Conservation (phyloP, 2,888 invertebrate species). For the Hofmannophila pseudospretella region DNA sequence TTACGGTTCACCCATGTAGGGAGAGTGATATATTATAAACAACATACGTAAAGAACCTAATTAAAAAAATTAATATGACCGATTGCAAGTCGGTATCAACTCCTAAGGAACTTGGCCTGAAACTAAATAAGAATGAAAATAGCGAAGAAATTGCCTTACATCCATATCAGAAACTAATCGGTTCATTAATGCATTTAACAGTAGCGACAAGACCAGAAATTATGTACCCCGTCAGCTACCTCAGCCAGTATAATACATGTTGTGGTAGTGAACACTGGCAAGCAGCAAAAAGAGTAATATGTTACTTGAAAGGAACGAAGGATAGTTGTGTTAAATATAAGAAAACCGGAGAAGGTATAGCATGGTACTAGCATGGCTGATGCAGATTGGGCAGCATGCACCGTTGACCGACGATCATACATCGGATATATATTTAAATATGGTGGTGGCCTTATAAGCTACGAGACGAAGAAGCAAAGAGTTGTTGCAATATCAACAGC, state of each 20-base stretch:
- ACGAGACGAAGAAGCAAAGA: constrained; percentile 19
- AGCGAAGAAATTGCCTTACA: background rate
- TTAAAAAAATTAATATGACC: background rate
- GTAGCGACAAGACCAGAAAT: constrained; percentile 8
- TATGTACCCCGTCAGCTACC: constrained; percentile 3
- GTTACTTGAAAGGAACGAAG: constrained; percentile 3
- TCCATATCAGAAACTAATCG: background rate
- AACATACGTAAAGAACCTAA: too few species aligned
- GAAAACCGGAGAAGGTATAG: too few species aligned
- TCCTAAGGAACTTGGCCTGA: background rate
- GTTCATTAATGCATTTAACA: background rate
- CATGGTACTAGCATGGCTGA: constrained; percentile 9
- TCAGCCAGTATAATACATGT: constrained; percentile 7
- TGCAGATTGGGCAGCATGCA: constrained; percentile 14
- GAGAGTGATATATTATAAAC: background rate
- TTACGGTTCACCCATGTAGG: too few species aligned
- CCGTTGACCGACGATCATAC: constrained; percentile 16
- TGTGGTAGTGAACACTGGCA: constrained; percentile 2
- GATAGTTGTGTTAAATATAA: too few species aligned
- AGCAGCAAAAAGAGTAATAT: constrained; percentile 1
- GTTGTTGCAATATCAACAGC: constrained; percentile 20
- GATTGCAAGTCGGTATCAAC: background rate
- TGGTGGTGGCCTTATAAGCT: constrained; percentile 12
- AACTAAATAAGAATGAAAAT: background rate
- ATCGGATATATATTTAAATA: constrained; percentile 18